These are phyloP conservation scores for Habrosyne pyritoides DNA, from an alignment of 2,888 invertebrate genomes.

Conservation along the genomic window DNA sequence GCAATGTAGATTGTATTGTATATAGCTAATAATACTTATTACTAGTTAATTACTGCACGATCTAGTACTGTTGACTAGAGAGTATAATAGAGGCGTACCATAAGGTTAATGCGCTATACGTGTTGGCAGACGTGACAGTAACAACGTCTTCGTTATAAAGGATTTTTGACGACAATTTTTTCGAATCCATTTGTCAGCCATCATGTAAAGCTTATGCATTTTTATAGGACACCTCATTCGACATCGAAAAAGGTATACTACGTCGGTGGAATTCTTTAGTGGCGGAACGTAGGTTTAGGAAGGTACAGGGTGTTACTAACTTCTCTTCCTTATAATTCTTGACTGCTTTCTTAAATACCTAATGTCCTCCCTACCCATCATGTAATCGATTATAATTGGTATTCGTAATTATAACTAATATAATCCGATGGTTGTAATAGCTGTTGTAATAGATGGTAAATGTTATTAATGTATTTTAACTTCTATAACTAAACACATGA, in stretches of 20 bases:
- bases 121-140: conserved; percentile 28
- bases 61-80: conserved; percentile 52
- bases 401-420: neutral
- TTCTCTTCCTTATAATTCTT: conserved; percentile 40
- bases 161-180: neutral
- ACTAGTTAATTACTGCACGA: conserved; percentile 55
- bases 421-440: neutral
- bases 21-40: conserved; percentile 58
- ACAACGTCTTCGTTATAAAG: neutral
- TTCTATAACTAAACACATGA: no score
- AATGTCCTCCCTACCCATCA: neutral
- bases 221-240: conserved; percentile 4
- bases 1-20: conserved; percentile 66
- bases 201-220: conserved; percentile 20
- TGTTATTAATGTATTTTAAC: neutral
- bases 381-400: neutral
- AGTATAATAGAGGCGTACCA: conserved; percentile 41
- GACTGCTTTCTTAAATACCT: neutral
- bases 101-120: conserved; percentile 23
- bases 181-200: conserved; percentile 17
- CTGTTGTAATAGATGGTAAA: neutral
- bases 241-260: conserved; percentile 14
- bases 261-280: conserved; percentile 22
- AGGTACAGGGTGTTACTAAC: conserved; percentile 71
- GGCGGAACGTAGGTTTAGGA: conserved; percentile 50